A percentile compares a stretch with the other conserved stretches of the same genome.
Conservation (phyloP, 2,797 vertebrate species). For the Phrynocephalus guinanensis region DNA sequence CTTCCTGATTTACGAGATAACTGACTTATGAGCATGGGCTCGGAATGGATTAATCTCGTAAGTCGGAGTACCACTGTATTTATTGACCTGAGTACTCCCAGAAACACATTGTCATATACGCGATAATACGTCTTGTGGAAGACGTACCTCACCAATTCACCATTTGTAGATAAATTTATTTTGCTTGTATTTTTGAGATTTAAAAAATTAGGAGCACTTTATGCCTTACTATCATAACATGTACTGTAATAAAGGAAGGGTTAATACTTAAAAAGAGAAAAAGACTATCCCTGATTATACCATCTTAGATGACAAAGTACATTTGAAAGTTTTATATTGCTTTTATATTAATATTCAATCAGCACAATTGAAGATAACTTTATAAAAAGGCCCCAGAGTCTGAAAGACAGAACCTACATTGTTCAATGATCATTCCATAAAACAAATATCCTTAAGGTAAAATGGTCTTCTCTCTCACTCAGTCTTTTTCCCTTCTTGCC, state of each 20-base stretch:
- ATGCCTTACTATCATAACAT: background rate
- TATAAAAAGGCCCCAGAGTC: background rate
- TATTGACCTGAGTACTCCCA: no score
- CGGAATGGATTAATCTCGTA: no score
- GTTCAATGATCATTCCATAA: conserved; percentile 10
- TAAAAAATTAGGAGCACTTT: no score
- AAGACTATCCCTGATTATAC: background rate
- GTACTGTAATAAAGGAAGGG: conserved; percentile 5
- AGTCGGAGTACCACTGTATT: no score
- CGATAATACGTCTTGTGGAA: no score
- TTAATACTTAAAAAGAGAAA: background rate
- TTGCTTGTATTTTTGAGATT: no score
- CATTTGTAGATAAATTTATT: no score
- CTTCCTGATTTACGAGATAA: no score
- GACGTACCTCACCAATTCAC: no score
- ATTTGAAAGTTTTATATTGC: background rate
- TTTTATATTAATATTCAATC: conserved; percentile 7
- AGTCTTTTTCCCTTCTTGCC: background rate
- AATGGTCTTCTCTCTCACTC: background rate
- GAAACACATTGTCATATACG: no score
- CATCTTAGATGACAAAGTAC: background rate
- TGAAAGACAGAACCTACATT: background rate
- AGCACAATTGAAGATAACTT: conserved; percentile 24
- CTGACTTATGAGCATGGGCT: no score
- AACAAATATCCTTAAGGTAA: conserved; percentile 33